Evolutionary conservation across 2,113 vertebrate species (phyloP).

Genomic region (Plectropomus leopardus): DNA sequence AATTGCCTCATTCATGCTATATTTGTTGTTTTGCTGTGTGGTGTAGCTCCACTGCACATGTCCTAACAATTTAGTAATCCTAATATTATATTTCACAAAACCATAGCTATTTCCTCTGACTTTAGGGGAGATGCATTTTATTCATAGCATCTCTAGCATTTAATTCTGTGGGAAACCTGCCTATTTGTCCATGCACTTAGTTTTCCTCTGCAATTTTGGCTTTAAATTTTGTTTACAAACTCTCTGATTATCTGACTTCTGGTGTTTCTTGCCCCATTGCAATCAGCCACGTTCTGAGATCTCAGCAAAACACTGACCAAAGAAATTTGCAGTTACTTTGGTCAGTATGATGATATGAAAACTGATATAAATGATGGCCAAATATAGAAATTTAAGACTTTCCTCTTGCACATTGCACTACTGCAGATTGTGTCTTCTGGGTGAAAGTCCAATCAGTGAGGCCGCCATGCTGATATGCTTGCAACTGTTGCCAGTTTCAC

Average conservation of each 20-base stretch:
- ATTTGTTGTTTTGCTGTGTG: not conserved
- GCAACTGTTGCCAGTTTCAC: slow-evolving; percentile 36
- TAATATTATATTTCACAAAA: not conserved
- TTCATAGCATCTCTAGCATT: not conserved
- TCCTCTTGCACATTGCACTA: not conserved
- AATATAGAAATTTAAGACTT: not conserved
- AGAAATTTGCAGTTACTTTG: not conserved
- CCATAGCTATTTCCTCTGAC: not conserved
- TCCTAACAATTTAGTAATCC: not conserved
- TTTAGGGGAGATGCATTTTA: not conserved
- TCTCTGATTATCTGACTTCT: not conserved
- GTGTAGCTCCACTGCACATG: no score
- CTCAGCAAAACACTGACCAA: not conserved
- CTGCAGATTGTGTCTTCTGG: not conserved
- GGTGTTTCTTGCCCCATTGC: not conserved
- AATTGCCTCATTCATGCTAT: not conserved
- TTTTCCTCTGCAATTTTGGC: not conserved
- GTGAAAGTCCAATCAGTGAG: not conserved
- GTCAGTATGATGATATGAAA: not conserved
- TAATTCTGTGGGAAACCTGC: not conserved
- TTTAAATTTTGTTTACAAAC: not conserved
- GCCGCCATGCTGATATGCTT: not conserved
- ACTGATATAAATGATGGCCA: not conserved
- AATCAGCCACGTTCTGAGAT: not conserved
- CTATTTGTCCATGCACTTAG: not conserved